Evolutionary conservation across 2,113 vertebrate species (phyloP), one percentile per base, ranked within the genome.

Genomic region (Melozone crissalis): DNA sequence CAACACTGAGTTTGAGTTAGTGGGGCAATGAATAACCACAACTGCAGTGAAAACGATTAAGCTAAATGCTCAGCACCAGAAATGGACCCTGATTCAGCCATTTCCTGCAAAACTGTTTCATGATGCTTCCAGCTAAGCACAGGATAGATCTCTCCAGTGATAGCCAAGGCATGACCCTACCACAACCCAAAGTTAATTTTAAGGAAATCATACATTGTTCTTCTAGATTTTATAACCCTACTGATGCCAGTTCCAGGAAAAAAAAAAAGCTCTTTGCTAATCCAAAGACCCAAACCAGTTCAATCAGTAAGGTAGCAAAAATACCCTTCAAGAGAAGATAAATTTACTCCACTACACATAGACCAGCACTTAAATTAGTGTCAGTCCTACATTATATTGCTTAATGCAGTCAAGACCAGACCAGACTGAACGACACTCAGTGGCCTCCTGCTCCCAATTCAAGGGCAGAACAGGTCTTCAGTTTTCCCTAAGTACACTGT

Each of bases 371-470:
- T 31, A 37, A 30, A 52, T n/a, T 65, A 93, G 55, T 81, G 55
- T 71, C 69, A 95, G 93, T 92, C 89, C 44, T 90, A 91, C 23
- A 3, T 43, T 73, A 39, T 49, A 94, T 68, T 52, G 63, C 49
- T 94, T 94, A 96, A 61, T 67, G 35, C 73, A 83, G 90, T 68
- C 96, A 89, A 96, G 96, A 87, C 23, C 59, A 94, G 95, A 94
- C 90, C 73, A 84, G 41, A 86, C 78, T 27, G 37, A 95, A 92
- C 59, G 90, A 77, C 44, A 66, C 78, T 90, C 72, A 87, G 82
- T 43, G 66, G 79, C 63, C 61, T 86, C 76, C 87, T 84, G 19
- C 62, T 93, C 81, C 31, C 47, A 31, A 51, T 51, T 55, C 87
- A 91, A 82, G 81, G 71, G 76, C 83, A 96, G 55, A 97, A 77